Evolutionary conservation across 1,140 invertebrate genomes (phyloP).

Genomic region (Tigriopus japonicus): DNA sequence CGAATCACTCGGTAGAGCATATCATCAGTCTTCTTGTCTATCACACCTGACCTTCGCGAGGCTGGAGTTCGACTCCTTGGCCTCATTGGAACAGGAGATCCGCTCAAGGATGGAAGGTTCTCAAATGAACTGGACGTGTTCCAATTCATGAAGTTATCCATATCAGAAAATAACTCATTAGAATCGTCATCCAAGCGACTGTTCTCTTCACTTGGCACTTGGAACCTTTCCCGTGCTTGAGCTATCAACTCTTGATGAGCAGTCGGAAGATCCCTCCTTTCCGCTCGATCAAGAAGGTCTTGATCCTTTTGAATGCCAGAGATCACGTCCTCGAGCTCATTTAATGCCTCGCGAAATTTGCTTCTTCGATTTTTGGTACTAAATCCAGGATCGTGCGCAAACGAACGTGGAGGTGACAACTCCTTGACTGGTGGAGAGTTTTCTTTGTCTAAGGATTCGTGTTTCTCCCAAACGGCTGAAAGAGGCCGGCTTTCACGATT

Average conservation of each 20-base stretch:
- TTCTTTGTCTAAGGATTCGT: neutral
- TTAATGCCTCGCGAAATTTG: constrained; percentile 42
- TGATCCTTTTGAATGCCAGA: constrained; percentile 54
- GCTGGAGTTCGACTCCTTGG: constrained; percentile 21
- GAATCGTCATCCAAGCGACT: neutral
- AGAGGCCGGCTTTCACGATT: too few relatives aligned
- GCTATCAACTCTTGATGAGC: constrained; percentile 22
- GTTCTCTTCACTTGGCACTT: neutral
- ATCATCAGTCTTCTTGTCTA: constrained; percentile 49
- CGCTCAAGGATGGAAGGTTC: neutral
- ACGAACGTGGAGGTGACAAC: neutral
- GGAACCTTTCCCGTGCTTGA: neutral
- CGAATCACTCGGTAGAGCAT: constrained; percentile 54
- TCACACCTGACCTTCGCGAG: constrained; percentile 27
- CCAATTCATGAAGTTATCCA: constrained; percentile 18
- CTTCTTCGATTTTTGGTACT: constrained; percentile 9
- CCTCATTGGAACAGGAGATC: neutral
- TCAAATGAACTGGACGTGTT: constrained; percentile 19
- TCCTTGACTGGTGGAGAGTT: neutral
- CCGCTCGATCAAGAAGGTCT: constrained; percentile 51
- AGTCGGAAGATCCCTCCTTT: constrained; percentile 47
- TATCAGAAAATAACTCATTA: constrained; percentile 15
- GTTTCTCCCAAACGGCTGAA: neutral
- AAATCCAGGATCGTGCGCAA: constrained; percentile 5
- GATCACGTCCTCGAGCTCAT: constrained; percentile 72